Base-by-base conservation (phyloP, 1,140 invertebrate genomes). In the Bombus difficillimus region DNA sequence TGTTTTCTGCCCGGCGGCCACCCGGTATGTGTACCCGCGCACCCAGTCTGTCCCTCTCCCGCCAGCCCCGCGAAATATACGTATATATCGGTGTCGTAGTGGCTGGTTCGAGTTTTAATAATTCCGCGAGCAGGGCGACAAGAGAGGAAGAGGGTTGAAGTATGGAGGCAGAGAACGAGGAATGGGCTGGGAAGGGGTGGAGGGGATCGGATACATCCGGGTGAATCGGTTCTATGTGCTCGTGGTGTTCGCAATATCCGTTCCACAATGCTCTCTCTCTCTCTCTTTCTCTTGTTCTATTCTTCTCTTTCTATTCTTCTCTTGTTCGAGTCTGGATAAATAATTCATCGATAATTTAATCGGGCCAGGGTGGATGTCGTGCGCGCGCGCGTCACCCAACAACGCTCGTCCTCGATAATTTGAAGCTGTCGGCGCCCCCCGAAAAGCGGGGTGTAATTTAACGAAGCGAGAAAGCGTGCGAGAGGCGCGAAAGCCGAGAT, bases 1-100 rank as follows among this genome's bases (percentile, higher is more conserved):
- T 92, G 90, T 92, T 92, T 92, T 90, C 91, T 91, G 89, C 75
- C 88, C 87, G 87, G 85, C 91, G 87, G 90, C 87, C 90, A 92
- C 86, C 90, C 90, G 86, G 88, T 90, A 90, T 88, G 85, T 81
- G 83, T 68, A 75, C 81, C 75, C 47, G 71, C 18, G 71, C 72
- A 73, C 83, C 77, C 77, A 37, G n/a, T 32, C 59, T 13, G 2
- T 8, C 13, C 22, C 10, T 41, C 25, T 43, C 32, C 73, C 41
- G 41, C 77, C 43, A 10, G 3, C 73, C 47, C 34, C 73, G 83
- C 39, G 73, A 77, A 25, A 78, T 78, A 86, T 76, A 71, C 68
- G 71, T 83, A 88, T 69, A 86, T 83, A 83, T 82, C 80, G 68
- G 57, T 88, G 86, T 90, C 88, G 80, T 90, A 86, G 86, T 84